Conservation (phyloP, 2,797 vertebrate genomes). For the Parambassis ranga region DNA sequence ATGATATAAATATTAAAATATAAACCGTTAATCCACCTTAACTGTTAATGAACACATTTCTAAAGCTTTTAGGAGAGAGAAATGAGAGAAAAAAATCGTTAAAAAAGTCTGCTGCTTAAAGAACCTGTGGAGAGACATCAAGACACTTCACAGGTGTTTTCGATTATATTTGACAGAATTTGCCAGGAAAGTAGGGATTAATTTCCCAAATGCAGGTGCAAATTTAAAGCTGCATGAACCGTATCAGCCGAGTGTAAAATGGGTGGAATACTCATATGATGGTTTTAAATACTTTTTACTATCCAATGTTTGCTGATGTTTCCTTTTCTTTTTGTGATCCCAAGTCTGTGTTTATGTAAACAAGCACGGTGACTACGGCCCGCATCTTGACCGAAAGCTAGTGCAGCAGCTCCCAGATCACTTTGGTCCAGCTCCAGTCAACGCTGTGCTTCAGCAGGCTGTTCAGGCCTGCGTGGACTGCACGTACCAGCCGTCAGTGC, state of each 20-base stretch:
- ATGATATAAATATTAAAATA: too few species aligned
- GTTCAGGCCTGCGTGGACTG: slow-evolving; percentile 96
- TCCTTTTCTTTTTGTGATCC: not conserved
- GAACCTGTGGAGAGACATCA: too few species aligned
- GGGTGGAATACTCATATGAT: too few species aligned
- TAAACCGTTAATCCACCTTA: too few species aligned
- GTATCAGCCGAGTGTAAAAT: too few species aligned
- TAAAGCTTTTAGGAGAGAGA: too few species aligned
- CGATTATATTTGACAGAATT: not conserved
- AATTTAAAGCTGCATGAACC: too few species aligned
- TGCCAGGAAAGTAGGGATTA: too few species aligned
- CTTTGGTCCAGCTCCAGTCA: slow-evolving; percentile 94
- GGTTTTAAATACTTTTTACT: too few species aligned
- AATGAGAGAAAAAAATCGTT: too few species aligned
- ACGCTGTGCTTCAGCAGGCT: slow-evolving; percentile 89
- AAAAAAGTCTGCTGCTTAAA: too few species aligned
- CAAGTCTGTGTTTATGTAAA: slow-evolving; percentile 98
- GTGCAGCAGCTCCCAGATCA: slow-evolving; percentile 93
- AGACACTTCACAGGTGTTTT: not conserved
- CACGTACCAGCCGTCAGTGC: slow-evolving; percentile 87
- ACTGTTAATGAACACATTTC: too few species aligned
- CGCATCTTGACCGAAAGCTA: slow-evolving; percentile 89
- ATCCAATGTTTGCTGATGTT: not conserved
- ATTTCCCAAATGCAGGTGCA: not conserved
- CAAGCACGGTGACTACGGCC: slow-evolving; percentile 92